These are phyloP conservation scores for Delichon dasypus DNA, from an alignment of 2,797 vertebrate genomes.

Conservation along the genomic window DNA sequence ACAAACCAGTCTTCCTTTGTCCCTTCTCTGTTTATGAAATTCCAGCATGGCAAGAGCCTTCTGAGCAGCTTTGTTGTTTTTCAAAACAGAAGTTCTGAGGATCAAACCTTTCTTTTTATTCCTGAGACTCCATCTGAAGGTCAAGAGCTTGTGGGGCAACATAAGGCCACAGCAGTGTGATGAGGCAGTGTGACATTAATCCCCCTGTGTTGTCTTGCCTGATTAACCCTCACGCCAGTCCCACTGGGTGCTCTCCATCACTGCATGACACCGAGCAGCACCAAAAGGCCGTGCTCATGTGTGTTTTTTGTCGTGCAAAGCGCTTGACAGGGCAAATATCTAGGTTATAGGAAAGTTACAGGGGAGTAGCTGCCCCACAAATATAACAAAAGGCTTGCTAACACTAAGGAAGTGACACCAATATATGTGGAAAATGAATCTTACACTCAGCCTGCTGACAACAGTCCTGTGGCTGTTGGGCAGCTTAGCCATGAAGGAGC, in stretches of 20 bases:
- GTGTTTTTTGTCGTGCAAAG: not conserved
- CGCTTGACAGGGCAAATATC: not conserved
- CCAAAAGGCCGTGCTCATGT: not conserved
- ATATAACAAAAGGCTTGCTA: not conserved
- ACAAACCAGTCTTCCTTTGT: not conserved
- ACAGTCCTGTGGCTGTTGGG: not conserved
- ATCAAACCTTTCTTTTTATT: conserved; percentile 80
- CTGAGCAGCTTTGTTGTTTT: conserved; percentile 31
- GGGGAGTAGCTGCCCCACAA: not conserved
- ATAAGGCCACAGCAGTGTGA: conserved; percentile 37
- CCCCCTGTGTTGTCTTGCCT: conserved; percentile 58
- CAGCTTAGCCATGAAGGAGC: not conserved
- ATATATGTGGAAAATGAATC: not conserved
- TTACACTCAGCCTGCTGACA: not conserved
- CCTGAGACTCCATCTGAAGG: conserved; percentile 71
- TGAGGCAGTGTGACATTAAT: conserved; percentile 57
- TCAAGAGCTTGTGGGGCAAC: conserved; percentile 49
- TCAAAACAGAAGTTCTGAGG: conserved; percentile 36
- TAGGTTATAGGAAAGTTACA: not conserved
- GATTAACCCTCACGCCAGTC: conserved; percentile 64
- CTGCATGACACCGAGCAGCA: conserved; percentile 55
- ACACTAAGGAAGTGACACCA: not conserved
- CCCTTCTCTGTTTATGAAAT: not conserved
- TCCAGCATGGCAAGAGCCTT: not conserved
- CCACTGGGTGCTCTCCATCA: conserved; percentile 6